phyloP scores from a whole-genome alignment of 2,797 vertebrate genomes.

The Toxotes lorentzi region DNA sequence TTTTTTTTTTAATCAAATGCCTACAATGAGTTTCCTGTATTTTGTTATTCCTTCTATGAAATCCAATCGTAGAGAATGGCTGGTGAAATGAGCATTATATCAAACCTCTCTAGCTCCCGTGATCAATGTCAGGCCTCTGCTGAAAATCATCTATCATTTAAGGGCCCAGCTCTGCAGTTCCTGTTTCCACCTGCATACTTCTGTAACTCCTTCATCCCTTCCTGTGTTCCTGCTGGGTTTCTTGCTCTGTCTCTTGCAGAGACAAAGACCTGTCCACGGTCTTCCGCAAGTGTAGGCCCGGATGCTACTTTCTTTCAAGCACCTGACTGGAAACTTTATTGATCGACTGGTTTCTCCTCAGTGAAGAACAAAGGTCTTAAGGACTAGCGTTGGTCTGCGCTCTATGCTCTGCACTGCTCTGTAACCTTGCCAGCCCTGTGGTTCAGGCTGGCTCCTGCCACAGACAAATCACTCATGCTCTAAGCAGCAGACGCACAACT shows the following conservation, averaged over 20 bases:
- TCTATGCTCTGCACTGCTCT: constrained; percentile 30
- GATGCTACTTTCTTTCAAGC: constrained; percentile 17
- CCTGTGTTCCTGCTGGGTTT: constrained; percentile 6
- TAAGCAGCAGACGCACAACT: constrained; percentile 44
- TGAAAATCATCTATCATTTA: constrained; percentile 62
- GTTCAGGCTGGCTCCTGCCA: constrained; percentile 48
- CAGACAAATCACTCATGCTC: constrained; percentile 45
- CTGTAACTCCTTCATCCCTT: constrained; percentile 27
- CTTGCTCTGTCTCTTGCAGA: constrained; percentile 6
- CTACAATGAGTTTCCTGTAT: constrained; percentile 2
- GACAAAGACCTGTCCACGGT: constrained; percentile 20
- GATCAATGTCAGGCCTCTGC: constrained; percentile 53
- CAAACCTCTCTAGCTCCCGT: constrained; percentile 12
- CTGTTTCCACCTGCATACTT: constrained; percentile 33
- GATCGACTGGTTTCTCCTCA: constrained; percentile 41
- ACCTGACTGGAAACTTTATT: constrained; percentile 48
- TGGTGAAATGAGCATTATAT: constrained; percentile 49
- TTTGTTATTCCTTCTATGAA: constrained; percentile 26
- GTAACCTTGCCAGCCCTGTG: constrained; percentile 50
- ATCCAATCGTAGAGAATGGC: constrained; percentile 28
- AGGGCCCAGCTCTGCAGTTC: constrained; percentile 35
- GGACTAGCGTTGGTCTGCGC: constrained; percentile 13
- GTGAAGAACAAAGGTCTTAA: constrained; percentile 47
- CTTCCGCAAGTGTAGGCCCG: constrained; percentile 11
- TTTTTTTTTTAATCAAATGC: constrained; percentile 42